These are phyloP conservation scores for Caretta caretta DNA, from an alignment of 2,113 vertebrate genomes.

Conservation along the genomic window DNA sequence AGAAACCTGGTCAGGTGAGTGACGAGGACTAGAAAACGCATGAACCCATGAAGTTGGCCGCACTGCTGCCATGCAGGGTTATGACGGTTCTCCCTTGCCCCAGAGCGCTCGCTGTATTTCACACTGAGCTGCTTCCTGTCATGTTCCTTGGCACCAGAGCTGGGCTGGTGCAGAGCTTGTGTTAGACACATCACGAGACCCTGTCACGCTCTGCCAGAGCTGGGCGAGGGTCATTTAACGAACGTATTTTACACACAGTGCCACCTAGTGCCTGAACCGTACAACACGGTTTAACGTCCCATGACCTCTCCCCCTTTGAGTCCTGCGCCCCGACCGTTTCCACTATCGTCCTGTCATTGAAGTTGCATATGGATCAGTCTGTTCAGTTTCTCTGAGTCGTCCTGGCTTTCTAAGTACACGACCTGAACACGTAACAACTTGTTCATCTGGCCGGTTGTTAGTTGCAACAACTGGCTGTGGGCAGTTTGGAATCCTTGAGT, in stretches of 20 bases:
- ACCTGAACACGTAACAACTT: no score
- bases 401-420: background rate
- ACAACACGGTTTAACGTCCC: no score
- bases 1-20: background rate
- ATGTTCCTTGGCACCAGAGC: background rate
- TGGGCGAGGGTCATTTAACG: background rate
- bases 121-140: background rate
- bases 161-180: background rate
- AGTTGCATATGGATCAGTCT: background rate
- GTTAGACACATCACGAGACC: no score
- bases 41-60: background rate
- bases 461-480: no score
- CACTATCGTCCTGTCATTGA: background rate
- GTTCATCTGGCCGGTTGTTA: no score
- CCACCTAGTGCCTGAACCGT: background rate
- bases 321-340: background rate
- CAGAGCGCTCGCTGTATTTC: background rate
- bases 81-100: background rate
- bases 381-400: background rate
- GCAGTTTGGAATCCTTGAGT: background rate
- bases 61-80: background rate
- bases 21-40: background rate
- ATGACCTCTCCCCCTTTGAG: background rate
- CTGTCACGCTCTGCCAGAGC: no score
- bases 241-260: background rate